These are phyloP conservation scores for Molorchus minor DNA, from an alignment of 2,888 invertebrate species.

Conservation along the genomic window DNA sequence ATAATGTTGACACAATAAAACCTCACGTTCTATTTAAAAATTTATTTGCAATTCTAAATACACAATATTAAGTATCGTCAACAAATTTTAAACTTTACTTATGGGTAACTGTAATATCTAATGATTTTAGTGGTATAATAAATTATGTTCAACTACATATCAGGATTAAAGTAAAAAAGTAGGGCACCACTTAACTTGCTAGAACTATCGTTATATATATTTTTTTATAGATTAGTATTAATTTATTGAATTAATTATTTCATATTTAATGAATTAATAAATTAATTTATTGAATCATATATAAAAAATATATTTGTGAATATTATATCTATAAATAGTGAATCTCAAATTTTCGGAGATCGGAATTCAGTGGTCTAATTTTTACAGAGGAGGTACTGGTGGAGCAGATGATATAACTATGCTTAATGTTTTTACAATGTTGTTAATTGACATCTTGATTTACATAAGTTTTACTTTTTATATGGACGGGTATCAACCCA, in stretches of 20 bases:
- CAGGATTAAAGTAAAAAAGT: neutral
- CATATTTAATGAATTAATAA: neutral
- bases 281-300: neutral
- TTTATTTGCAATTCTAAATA: too few species aligned
- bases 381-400: constrained; percentile 57
- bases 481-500: constrained; percentile 67
- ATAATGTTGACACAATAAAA: neutral
- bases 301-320: too few species aligned
- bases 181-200: neutral
- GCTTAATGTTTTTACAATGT: constrained; percentile 62
- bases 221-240: neutral
- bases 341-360: constrained; percentile 56
- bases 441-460: constrained; percentile 64
- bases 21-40: neutral
- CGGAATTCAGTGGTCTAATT: constrained; percentile 63
- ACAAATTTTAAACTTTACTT: too few species aligned
- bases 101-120: too few species aligned
- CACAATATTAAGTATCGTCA: too few species aligned
- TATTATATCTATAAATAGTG: neutral
- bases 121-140: too few species aligned
- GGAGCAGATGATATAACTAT: constrained; percentile 55
- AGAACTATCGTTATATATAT: neutral
- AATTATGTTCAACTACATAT: too few species aligned
- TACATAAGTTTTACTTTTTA: constrained; percentile 69
- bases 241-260: neutral